These are phyloP conservation scores for Mongoloraphidia duomilia DNA, from an alignment of 2,888 invertebrate genomes.

Conservation along the genomic window DNA sequence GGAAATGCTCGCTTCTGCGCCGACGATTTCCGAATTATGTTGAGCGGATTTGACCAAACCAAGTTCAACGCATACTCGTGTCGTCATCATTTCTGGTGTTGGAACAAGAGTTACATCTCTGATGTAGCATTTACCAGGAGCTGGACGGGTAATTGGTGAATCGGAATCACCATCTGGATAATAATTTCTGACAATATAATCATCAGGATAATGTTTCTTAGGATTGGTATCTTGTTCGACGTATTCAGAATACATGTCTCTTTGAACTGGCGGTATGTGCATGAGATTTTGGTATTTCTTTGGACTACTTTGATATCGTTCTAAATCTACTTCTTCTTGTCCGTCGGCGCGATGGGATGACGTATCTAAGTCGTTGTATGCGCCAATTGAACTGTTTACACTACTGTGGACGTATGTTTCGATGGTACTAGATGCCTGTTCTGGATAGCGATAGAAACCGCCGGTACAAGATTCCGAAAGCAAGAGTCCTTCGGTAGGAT, in stretches of 20 bases:
- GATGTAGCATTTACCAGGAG: constrained; percentile 11
- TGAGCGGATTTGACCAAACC: constrained; percentile 29
- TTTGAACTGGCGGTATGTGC: constrained; percentile 13
- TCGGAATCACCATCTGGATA: constrained; percentile 8
- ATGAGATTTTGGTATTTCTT: constrained; percentile 22
- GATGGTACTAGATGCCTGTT: constrained; percentile 18
- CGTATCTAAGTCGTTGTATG: constrained; percentile 11
- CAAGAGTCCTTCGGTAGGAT: constrained; percentile 13
- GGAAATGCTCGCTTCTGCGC: constrained; percentile 6
- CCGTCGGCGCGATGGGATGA: constrained; percentile 12
- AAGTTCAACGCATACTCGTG: constrained; percentile 41
- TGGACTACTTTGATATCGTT: constrained; percentile 34
- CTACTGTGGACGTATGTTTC: constrained; percentile 24
- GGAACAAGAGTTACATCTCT: constrained; percentile 17
- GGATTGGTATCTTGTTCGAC: constrained; percentile 4
- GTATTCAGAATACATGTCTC: constrained; percentile 9
- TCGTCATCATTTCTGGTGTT: constrained; percentile 31
- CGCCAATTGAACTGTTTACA: constrained; percentile 18
- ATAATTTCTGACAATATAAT: constrained; percentile 7
- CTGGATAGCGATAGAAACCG: constrained; percentile 8
- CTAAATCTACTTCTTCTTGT: constrained; percentile 28
- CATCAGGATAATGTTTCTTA: constrained; percentile 13
- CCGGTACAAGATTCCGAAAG: constrained; percentile 12
- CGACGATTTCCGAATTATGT: constrained; percentile 9
- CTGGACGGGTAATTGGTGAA: constrained; percentile 8